A percentile compares a stretch with the other conserved stretches of the same genome.
phyloP scores from a whole-genome alignment of 2,113 vertebrate genomes.

The Morone chrysops region DNA sequence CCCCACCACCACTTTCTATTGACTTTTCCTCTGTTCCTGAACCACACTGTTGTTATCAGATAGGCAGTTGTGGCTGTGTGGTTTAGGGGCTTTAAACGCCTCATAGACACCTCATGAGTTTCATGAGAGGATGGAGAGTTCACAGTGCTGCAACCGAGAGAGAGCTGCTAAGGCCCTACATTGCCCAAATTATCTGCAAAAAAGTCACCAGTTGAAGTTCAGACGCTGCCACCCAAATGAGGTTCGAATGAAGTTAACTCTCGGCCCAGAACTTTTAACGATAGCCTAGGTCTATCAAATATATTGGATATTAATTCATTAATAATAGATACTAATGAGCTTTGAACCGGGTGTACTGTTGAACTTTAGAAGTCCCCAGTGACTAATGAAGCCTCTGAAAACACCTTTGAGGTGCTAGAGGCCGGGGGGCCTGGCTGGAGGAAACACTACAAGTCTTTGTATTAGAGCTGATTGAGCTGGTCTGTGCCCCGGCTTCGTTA shows the following conservation, averaged over 20 bases:
- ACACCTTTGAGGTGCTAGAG: constrained; percentile 83
- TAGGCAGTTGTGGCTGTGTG: constrained; percentile 61
- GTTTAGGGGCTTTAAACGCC: constrained; percentile 67
- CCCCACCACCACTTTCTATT: constrained; percentile 59
- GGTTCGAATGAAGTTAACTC: constrained; percentile 73
- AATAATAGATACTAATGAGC: constrained; percentile 86
- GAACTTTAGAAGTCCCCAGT: constrained; percentile 76
- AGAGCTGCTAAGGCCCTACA: constrained; percentile 28
- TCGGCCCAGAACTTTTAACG: constrained; percentile 82
- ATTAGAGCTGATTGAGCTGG: constrained; percentile 83
- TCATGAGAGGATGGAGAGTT: constrained; percentile 56
- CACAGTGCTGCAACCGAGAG: constrained; percentile 23
- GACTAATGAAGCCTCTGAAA: constrained; percentile 81
- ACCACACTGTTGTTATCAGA: constrained; percentile 76
- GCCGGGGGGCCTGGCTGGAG: constrained; percentile 64
- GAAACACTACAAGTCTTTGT: constrained; percentile 82
- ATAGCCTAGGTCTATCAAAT: constrained; percentile 79
- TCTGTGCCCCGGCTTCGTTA: constrained; percentile 76
- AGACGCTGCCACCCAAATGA: constrained; percentile 67
- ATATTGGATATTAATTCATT: constrained; percentile 85
- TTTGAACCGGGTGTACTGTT: constrained; percentile 76
- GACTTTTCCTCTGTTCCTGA: constrained; percentile 67
- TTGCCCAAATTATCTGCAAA: constrained; percentile 63
- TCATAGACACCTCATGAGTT: constrained; percentile 66
- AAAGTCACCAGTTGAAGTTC: constrained; percentile 66